Base-by-base conservation (phyloP, 2,888 invertebrate genomes). In the Trichopoda pennipes region DNA sequence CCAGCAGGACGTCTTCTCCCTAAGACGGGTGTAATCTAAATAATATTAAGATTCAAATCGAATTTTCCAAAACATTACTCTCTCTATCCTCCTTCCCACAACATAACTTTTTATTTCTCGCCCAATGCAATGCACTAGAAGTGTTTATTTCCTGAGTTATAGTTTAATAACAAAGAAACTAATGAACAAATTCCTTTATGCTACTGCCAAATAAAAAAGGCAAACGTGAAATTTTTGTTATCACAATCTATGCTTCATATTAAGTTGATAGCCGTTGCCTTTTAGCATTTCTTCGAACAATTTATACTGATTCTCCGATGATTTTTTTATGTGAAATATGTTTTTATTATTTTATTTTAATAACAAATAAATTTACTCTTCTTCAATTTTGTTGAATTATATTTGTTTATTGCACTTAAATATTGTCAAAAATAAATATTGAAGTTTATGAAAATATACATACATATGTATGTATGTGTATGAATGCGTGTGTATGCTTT, bases 371-470 rank as follows among this genome's bases (percentile, higher is more conserved):
- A 28, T 28, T 42, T 53, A 8, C 19, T 56, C 19, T 56, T 44
- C 32, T 56, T 8, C 21, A n/a, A 16, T 14, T n/a, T 61, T 58
- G 17, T 38, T 19, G 19, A 4, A 4, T 70, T 35, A 9, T 16
- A n/a, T 23, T 70, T 42, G 3, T 10, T 38, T 38, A 16, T 42
- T 61, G 51, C 53, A 53, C 38, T 42, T 9, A 61, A 61, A 53
- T 53, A 32, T 61, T 76, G 68, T 76, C 47, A 55, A 77, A 70
- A 61, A 53, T 38, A 55, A 70, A 63, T 49, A 70, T 77, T 70
- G 35, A 23, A 44, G 61, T 32, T 69, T 55, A 76, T 76, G 58
- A n/a, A 9, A 35, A 69, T 70, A 16, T 44, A 44, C 42, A 1
- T 6, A 44, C 14, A 44, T 16, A 44, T 12, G 6, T 44, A n/a